A percentile compares a stretch with the other conserved stretches of the same genome.
These are phyloP conservation scores for Micrasema minimum DNA, from an alignment of 1,140 invertebrate genomes.

Conservation along the genomic window DNA sequence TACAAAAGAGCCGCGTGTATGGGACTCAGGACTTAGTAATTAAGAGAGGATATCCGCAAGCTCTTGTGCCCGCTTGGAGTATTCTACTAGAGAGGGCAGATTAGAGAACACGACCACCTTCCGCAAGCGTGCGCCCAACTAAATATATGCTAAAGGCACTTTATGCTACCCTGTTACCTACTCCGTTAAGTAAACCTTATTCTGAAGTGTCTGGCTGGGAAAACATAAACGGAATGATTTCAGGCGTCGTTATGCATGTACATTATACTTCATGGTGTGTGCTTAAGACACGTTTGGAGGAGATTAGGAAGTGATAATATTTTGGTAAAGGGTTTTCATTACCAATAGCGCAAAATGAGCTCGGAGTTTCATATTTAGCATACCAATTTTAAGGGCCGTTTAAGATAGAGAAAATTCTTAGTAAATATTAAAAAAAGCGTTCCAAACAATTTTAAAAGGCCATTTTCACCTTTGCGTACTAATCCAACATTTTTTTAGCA, in stretches of 20 bases:
- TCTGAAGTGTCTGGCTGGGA: not conserved
- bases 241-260: not conserved
- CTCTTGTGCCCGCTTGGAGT: conserved; percentile 34
- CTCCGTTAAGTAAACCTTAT: conserved; percentile 23
- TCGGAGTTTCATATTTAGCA: too few species aligned
- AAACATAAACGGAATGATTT: conserved; percentile 22
- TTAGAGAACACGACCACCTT: conserved; percentile 46
- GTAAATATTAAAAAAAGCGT: too few species aligned
- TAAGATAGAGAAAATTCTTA: too few species aligned
- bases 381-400: too few species aligned
- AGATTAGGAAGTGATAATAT: too few species aligned
- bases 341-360: too few species aligned
- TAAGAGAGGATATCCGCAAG: conserved; percentile 49
- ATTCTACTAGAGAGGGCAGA: conserved; percentile 40
- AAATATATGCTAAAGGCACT: conserved; percentile 51
- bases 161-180: conserved; percentile 40
- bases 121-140: conserved; percentile 39
- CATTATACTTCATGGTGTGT: conserved; percentile 1
- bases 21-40: conserved; percentile 49
- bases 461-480: too few species aligned
- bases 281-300: not conserved
- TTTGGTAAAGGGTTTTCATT: too few species aligned
- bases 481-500: too few species aligned
- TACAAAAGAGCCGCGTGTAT: conserved; percentile 13
- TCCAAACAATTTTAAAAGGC: too few species aligned